Evolutionary conservation across 1,140 invertebrate genomes (phyloP).

Genomic region (Brachionus asplanchnoidis): DNA sequence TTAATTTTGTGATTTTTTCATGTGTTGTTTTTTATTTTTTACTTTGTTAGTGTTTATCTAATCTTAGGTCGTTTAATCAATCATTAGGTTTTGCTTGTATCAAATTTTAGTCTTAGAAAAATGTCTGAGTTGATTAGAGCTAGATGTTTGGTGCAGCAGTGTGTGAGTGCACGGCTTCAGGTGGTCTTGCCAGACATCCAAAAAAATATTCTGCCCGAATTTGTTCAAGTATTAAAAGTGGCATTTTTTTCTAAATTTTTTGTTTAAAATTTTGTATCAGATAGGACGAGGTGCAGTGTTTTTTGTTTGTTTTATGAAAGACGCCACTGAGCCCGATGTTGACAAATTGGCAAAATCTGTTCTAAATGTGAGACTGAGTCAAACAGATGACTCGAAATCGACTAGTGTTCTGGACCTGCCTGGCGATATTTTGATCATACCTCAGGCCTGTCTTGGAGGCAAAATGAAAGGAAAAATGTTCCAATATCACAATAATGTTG

Average conservation of each 20-base stretch:
- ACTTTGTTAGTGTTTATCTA: no score
- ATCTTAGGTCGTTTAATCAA: no score
- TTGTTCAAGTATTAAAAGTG: constrained; percentile 45
- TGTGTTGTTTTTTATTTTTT: no score
- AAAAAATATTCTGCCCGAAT: constrained; percentile 44
- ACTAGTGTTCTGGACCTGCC: constrained; percentile 53
- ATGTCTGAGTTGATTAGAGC: not conserved
- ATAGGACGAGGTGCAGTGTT: constrained; percentile 50
- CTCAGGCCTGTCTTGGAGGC: constrained; percentile 59
- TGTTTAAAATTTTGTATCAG: not conserved
- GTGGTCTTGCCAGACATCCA: constrained; percentile 44
- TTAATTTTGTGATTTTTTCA: no score
- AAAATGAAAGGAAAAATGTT: constrained; percentile 56
- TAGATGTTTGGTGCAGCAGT: constrained; percentile 46
- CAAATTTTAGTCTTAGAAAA: not conserved
- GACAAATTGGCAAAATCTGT: constrained; percentile 54
- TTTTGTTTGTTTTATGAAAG: constrained; percentile 56
- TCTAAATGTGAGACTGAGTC: constrained; percentile 51
- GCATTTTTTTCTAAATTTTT: not conserved
- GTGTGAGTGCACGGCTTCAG: constrained; percentile 47
- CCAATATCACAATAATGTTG: constrained; percentile 58
- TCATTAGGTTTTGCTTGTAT: no score
- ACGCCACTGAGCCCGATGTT: constrained; percentile 47
- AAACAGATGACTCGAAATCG: constrained; percentile 46
- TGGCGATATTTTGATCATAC: constrained; percentile 57